Percentiles rank a stretch among this genome's conserved stretches.
Conservation (phyloP, 2,888 invertebrate species). For the Lasioglossum morio region DNA sequence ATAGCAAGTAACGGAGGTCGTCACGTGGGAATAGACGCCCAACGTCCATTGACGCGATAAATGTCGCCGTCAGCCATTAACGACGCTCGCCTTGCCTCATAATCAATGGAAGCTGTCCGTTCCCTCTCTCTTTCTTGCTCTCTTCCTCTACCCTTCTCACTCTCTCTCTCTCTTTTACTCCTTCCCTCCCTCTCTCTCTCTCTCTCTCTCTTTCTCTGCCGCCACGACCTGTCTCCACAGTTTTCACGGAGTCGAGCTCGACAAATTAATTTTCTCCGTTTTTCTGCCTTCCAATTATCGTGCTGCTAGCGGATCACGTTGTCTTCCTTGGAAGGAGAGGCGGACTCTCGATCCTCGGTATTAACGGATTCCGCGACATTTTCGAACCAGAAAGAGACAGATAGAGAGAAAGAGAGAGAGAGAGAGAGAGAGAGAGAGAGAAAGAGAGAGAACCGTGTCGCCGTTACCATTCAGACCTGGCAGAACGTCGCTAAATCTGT, state of each 20-base stretch:
- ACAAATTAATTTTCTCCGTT: slow-evolving; percentile 77
- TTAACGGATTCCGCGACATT: slow-evolving; percentile 51
- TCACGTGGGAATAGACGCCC: slow-evolving; percentile 75
- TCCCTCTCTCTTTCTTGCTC: slow-evolving; percentile 45
- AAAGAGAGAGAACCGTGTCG: slow-evolving; percentile 14
- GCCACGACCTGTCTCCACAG: slow-evolving; percentile 52
- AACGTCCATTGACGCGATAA: slow-evolving; percentile 80
- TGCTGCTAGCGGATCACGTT: slow-evolving; percentile 64
- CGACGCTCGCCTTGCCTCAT: slow-evolving; percentile 76
- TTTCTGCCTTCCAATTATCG: slow-evolving; percentile 70
- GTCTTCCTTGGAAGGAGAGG: slow-evolving; percentile 44
- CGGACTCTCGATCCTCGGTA: slow-evolving; percentile 36
- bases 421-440: background rate
- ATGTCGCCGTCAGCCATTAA: slow-evolving; percentile 80
- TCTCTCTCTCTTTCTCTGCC: background rate
- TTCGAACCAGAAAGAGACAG: background rate
- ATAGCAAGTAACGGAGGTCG: slow-evolving; percentile 76
- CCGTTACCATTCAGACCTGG: slow-evolving; percentile 30
- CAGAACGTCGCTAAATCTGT: slow-evolving; percentile 49
- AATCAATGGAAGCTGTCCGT: slow-evolving; percentile 80
- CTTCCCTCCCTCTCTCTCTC: background rate
- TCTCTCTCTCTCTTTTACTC: background rate
- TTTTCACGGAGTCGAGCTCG: slow-evolving; percentile 66
- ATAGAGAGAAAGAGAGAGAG: background rate
- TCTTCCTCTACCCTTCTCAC: background rate